Conservation (phyloP, 2,888 invertebrate species). For the Callosobruchus maculatus region DNA sequence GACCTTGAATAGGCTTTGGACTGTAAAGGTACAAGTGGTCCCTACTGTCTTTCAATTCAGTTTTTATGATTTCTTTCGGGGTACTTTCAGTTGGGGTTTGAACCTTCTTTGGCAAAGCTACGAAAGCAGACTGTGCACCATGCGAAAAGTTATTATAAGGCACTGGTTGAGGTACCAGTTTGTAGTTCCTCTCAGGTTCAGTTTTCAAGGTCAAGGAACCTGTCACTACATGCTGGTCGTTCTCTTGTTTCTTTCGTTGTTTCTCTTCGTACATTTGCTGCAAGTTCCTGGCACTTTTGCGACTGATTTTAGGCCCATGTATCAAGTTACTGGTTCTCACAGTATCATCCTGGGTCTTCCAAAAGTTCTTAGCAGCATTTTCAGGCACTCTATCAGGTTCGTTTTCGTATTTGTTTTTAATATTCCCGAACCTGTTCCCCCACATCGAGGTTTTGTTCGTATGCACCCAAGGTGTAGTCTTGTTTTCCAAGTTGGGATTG, state of each 20-base stretch:
- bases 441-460: constrained; percentile 55
- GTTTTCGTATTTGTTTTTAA: constrained; percentile 77
- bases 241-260: constrained; percentile 36
- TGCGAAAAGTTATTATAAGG: constrained; percentile 72
- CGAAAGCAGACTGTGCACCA: constrained; percentile 73
- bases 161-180: constrained; percentile 56
- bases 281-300: constrained; percentile 41
- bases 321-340: constrained; percentile 34
- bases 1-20: constrained; percentile 39
- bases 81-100: constrained; percentile 18
- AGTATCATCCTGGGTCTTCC: constrained; percentile 59
- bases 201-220: constrained; percentile 39
- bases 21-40: constrained; percentile 42
- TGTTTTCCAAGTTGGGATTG: constrained; percentile 50
- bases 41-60: constrained; percentile 22
- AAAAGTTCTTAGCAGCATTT: constrained; percentile 58
- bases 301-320: constrained; percentile 46
- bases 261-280: constrained; percentile 47
- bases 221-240: constrained; percentile 16
- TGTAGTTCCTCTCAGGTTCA: constrained; percentile 43
- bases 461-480: constrained; percentile 35
- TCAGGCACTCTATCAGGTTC: constrained; percentile 43
- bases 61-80: constrained; percentile 30
- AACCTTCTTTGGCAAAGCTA: constrained; percentile 54
- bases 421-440: constrained; percentile 78